phyloP scores from a whole-genome alignment of 2,797 vertebrate species.

The Orestias chungarensis region DNA sequence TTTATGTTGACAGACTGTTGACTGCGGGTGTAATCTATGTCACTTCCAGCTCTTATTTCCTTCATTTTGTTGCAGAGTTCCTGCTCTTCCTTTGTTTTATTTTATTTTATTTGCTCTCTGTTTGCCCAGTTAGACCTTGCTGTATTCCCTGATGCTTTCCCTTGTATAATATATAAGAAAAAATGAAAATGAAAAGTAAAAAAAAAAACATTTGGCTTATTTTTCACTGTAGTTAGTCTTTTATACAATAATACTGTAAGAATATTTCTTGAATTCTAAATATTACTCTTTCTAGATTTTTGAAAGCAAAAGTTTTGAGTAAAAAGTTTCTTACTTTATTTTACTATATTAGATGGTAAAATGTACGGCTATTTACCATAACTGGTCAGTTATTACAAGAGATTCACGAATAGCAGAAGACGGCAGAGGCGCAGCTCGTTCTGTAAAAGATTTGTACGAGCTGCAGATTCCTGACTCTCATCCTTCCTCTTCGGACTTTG shows the following conservation, averaged over 20 bases:
- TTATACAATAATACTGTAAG: constrained; percentile 99
- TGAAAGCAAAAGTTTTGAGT: constrained; percentile 99
- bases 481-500: constrained; percentile 88
- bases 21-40: constrained; percentile 81
- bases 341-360: constrained; percentile 99
- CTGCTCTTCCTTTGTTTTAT: constrained; percentile 55
- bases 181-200: constrained; percentile 81
- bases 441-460: constrained; percentile 88
- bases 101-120: constrained; percentile 82
- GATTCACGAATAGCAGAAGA: constrained; percentile 88
- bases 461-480: constrained; percentile 88
- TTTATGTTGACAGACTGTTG: constrained; percentile 86
- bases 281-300: constrained; percentile 99
- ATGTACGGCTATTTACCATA: constrained; percentile 98
- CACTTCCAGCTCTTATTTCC: constrained; percentile 83
- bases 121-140: constrained; percentile 96
- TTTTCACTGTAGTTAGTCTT: constrained; percentile 99
- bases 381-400: constrained; percentile 96
- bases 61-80: constrained; percentile 39
- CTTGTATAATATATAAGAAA: constrained; percentile 92
- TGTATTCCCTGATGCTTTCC: constrained; percentile 96
- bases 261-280: constrained; percentile 99
- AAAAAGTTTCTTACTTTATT: constrained; percentile 99
- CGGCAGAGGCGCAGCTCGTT: constrained; percentile 91
- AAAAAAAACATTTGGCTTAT: constrained; percentile 99